These are phyloP conservation scores for Rutpela maculata DNA, from an alignment of 2,888 invertebrate species.

Conservation along the genomic window DNA sequence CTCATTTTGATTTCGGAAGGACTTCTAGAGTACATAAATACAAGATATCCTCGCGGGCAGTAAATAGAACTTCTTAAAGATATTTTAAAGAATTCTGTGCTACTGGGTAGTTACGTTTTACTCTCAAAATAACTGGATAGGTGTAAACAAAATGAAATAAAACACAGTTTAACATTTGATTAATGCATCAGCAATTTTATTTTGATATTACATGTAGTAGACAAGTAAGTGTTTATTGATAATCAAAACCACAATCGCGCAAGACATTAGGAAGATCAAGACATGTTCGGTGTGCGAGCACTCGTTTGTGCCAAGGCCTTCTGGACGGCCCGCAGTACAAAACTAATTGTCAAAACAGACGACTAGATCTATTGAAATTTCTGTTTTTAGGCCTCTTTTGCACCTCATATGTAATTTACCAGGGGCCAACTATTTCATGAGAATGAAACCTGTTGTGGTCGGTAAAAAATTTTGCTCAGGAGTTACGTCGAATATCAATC, in stretches of 20 bases:
- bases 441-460: neutral
- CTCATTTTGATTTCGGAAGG: too few species aligned
- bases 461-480: neutral
- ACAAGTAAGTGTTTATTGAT: constrained; percentile 71
- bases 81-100: too few species aligned
- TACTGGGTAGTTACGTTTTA: too few species aligned
- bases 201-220: constrained; percentile 72
- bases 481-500: neutral
- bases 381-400: constrained; percentile 68
- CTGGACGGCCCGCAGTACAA: constrained; percentile 64
- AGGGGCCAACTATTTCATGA: constrained; percentile 10
- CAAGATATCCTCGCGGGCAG: too few species aligned
- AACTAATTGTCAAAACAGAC: constrained; percentile 58
- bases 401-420: constrained; percentile 47
- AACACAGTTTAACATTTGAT: constrained; percentile 53
- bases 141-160: constrained; percentile 20
- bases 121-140: too few species aligned
- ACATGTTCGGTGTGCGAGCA: constrained; percentile 69
- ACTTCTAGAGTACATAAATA: too few species aligned
- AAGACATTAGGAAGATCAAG: constrained; percentile 73
- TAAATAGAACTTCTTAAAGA: too few species aligned
- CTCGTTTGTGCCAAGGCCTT: constrained; percentile 65
- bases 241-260: constrained; percentile 71
- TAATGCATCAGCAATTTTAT: constrained; percentile 70
- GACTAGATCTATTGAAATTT: constrained; percentile 70